phyloP scores from a whole-genome alignment of 2,888 invertebrate species.

The Helicoverpa assulta region DNA sequence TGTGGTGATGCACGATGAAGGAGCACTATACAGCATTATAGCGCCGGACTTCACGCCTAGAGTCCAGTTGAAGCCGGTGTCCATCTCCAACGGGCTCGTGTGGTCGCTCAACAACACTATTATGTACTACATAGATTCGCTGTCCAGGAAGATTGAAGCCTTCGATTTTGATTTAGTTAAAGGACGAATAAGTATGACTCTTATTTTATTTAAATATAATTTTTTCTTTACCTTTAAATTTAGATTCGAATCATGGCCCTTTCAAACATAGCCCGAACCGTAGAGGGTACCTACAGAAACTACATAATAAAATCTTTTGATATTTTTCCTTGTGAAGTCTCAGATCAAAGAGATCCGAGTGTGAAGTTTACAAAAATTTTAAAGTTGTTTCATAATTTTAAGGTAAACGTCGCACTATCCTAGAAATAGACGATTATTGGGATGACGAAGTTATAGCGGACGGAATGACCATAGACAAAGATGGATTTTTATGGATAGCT shows the following conservation, averaged over 20 bases:
- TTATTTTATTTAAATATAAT: neutral
- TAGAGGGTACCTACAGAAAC: no score
- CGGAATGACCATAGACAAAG: slow-evolving; percentile 93
- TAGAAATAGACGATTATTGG: slow-evolving; percentile 80
- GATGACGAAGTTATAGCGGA: slow-evolving; percentile 77
- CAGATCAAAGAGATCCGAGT: no score
- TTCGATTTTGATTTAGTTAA: slow-evolving; percentile 91
- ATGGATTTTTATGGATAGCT: slow-evolving; percentile 93
- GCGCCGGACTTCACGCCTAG: slow-evolving; percentile 63
- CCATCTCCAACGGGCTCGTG: slow-evolving; percentile 92
- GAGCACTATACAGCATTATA: slow-evolving; percentile 75
- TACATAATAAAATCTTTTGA: no score
- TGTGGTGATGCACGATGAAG: slow-evolving; percentile 42
- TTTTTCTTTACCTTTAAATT: no score
- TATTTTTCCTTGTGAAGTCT: no score
- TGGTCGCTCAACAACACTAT: slow-evolving; percentile 88
- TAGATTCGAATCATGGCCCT: no score
- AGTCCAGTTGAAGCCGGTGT: slow-evolving; percentile 74
- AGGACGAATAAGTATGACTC: slow-evolving; percentile 69
- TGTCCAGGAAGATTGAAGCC: slow-evolving; percentile 85
- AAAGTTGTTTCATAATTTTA: neutral
- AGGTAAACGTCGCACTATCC: slow-evolving; percentile 75
- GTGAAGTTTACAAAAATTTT: no score
- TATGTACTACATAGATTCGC: slow-evolving; percentile 93
- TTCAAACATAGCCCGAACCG: no score